Evolutionary conservation across 2,888 invertebrate genomes (phyloP).

Genomic region (Drosophila hamatofila): DNA sequence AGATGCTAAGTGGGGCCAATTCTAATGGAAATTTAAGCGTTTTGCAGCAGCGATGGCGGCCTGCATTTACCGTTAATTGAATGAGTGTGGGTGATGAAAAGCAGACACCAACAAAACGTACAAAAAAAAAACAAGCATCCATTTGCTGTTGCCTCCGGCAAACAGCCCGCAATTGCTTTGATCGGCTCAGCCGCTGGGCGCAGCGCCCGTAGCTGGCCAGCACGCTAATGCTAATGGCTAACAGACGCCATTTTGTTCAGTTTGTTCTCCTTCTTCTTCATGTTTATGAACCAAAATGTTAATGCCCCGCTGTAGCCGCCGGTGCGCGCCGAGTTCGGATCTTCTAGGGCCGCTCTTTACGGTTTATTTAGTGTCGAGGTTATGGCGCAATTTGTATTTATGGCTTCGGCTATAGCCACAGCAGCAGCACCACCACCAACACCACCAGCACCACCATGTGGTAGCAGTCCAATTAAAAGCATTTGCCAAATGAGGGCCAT

Average conservation of each 20-base stretch:
- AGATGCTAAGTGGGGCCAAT: conserved; percentile 31
- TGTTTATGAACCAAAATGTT: conserved; percentile 13
- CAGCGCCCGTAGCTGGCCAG: conserved; percentile 2
- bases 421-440: neutral
- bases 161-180: conserved; percentile 33
- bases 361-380: conserved; percentile 72
- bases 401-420: conserved; percentile 36
- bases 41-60: conserved; percentile 48
- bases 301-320: conserved; percentile 40
- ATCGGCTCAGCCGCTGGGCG: conserved; percentile 28
- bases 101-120: conserved; percentile 50
- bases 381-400: conserved; percentile 80
- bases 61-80: conserved; percentile 69
- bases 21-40: conserved; percentile 18
- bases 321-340: conserved; percentile 12
- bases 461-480: conserved; percentile 71
- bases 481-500: conserved; percentile 58
- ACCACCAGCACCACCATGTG: conserved; percentile 46
- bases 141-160: conserved; percentile 32
- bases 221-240: conserved; percentile 38
- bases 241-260: conserved; percentile 65
- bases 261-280: neutral
- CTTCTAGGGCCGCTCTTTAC: conserved; percentile 55
- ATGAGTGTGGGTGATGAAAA: conserved; percentile 75
- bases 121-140: conserved; percentile 23